These are phyloP conservation scores for Amazona ochrocephala DNA, from an alignment of 2,797 vertebrate species.

Conservation along the genomic window DNA sequence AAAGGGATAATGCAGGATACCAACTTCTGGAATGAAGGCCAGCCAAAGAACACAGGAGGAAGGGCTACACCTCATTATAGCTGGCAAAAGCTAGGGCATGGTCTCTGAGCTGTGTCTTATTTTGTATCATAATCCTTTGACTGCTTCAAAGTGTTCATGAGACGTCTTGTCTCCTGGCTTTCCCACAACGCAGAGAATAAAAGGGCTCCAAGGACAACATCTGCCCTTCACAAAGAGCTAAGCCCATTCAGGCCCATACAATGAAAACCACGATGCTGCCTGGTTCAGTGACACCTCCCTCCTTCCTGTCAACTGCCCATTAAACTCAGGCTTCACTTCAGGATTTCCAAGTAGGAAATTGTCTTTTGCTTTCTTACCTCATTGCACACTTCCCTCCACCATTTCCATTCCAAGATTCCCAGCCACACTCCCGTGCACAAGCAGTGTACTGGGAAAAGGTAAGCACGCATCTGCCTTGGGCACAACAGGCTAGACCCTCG, in stretches of 20 bases:
- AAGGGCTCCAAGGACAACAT: conserved; percentile 62
- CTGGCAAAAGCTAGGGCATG: background rate
- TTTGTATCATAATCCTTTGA: conserved; percentile 27
- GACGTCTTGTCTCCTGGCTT: conserved; percentile 67
- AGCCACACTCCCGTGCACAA: fast-evolving
- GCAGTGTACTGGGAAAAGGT: background rate
- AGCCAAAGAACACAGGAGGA: background rate
- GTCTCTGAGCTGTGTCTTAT: conserved; percentile 4
- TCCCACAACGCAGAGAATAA: conserved; percentile 58
- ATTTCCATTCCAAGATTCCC: background rate
- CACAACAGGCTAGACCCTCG: background rate
- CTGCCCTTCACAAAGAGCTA: conserved; percentile 66
- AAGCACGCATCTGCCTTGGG: background rate
- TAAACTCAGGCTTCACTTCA: background rate
- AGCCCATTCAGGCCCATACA: conserved; percentile 57
- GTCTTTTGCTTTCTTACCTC: background rate
- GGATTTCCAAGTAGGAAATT: background rate
- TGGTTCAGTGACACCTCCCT: conserved; percentile 13
- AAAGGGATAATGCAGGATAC: background rate
- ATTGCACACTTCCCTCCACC: background rate
- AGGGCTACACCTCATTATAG: background rate
- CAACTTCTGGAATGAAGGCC: background rate
- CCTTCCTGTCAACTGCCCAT: conserved; percentile 23
- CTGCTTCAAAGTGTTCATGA: conserved; percentile 49
- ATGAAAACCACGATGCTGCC: conserved; percentile 16